Base-by-base conservation (phyloP, 2,113 vertebrate genomes). In the Epinephelus fuscoguttatus region DNA sequence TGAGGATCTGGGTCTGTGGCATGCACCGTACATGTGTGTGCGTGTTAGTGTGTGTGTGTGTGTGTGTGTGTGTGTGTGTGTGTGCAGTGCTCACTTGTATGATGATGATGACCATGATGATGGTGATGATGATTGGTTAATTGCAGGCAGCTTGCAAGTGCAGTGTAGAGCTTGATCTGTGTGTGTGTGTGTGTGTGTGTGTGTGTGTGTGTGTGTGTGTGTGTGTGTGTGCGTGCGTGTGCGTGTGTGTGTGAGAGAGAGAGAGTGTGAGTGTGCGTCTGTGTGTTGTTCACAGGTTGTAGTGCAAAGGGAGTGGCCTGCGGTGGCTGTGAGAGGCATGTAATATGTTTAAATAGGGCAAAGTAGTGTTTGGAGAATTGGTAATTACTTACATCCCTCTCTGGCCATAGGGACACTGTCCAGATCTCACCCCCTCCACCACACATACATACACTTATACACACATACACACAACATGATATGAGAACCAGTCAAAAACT, bases 331-430 rank as follows among this genome's bases (percentile, higher is more conserved):
- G 86, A 91, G 87, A 94, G 89, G 92, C 92, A 86, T 94, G 94
- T 95, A 95, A 95, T 94, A 92, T 93, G 93, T 95, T 95, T 95
- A 95, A 96, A 93, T 88, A 86, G 78, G 83, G 89, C 88, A 95
- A 96, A 95, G 94, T 94, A 94, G 93, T 95, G 95, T 96, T 96
- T 96, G 92, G 94, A 95, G 94, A 92, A 95, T 95, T 94, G 94
- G 90, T 96, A 96, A 96, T 96, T 96, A 93, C 95, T 96, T 84
- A 95, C 96, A 96, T 96, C 95, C 95, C 90, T 94, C 93, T 93
- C 91, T 94, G 94, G 93, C 90, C 88, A 93, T 64, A 33, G 84
- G 91, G 91, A 96, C 95, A 94, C 93, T 95, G 93, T 95, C 95
- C 96, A 96, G 96, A 95, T 90, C 93, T 84, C 85, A 42, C 61